A percentile compares a stretch with the other conserved stretches of the same genome.
Evolutionary conservation across 2,113 vertebrate genomes (phyloP).

Genomic region (Candoia aspera): DNA sequence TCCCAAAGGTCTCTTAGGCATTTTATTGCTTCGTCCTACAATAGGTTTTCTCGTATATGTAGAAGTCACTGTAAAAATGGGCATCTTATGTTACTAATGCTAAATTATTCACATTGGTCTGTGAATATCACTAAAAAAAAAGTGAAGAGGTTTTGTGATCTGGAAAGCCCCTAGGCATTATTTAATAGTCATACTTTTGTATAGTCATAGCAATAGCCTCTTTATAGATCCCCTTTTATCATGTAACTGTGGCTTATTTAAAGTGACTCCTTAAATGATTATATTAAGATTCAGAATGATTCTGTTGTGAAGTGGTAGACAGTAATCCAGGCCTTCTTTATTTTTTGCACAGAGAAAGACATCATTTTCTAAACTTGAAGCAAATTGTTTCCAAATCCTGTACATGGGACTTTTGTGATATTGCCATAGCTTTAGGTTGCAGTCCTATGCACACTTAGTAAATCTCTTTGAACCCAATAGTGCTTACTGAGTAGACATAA

Average conservation of each 20-base stretch:
- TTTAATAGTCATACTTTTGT: conserved; percentile 38
- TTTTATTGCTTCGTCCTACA: too few relatives aligned
- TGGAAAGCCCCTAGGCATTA: not conserved
- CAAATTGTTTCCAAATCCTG: conserved; percentile 72
- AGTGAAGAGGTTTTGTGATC: not conserved
- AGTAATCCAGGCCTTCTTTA: conserved; percentile 55
- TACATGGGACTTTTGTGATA: conserved; percentile 53
- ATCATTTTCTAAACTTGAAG: conserved; percentile 56
- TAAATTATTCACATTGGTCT: not conserved
- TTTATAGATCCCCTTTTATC: conserved; percentile 61
- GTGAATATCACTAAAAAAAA: not conserved
- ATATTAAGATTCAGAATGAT: conserved; percentile 57
- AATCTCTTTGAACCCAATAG: not conserved
- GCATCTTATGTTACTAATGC: not conserved
- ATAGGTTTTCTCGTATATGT: too few relatives aligned
- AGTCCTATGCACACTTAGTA: not conserved
- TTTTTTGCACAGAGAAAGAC: conserved; percentile 58
- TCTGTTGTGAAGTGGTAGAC: conserved; percentile 67
- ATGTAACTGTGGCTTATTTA: conserved; percentile 61
- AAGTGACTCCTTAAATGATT: conserved; percentile 62
- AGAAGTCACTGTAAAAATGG: too few relatives aligned
- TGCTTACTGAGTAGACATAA: not conserved
- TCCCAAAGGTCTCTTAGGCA: too few relatives aligned
- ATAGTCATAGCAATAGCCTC: conserved; percentile 29
- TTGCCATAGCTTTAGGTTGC: conserved; percentile 65